These are phyloP conservation scores for Lates japonicus DNA, from an alignment of 2,797 vertebrate species.

Conservation along the genomic window DNA sequence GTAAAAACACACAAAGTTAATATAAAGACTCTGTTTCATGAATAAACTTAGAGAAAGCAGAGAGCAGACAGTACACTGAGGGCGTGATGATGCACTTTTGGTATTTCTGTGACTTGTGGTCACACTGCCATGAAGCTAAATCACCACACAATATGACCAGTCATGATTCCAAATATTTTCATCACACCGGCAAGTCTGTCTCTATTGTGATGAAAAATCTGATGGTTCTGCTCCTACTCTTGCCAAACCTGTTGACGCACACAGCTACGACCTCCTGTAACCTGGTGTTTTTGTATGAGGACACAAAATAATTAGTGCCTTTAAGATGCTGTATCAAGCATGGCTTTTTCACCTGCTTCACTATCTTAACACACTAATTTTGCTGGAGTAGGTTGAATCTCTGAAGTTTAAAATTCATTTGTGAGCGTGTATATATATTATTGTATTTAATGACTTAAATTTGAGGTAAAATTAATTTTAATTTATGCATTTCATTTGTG, in stretches of 20 bases:
- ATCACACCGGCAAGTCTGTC: background rate
- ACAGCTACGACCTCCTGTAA: background rate
- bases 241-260: background rate
- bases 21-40: background rate
- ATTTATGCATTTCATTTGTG: background rate
- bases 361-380: background rate
- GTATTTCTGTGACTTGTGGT: background rate
- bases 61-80: background rate
- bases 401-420: too few relatives aligned
- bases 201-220: background rate
- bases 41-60: background rate
- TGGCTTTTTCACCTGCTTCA: background rate
- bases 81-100: background rate
- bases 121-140: background rate
- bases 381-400: background rate
- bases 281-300: background rate
- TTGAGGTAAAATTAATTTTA: background rate
- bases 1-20: conserved; percentile 10
- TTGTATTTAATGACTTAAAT: too few relatives aligned
- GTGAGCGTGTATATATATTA: too few relatives aligned
- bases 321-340: too few relatives aligned
- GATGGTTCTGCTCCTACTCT: background rate
- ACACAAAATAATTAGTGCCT: background rate
- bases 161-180: background rate
- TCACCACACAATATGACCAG: background rate